Evolutionary conservation across 2,113 vertebrate genomes (phyloP), one percentile per base, ranked within the genome.

Genomic region (Cyanocitta stelleri): DNA sequence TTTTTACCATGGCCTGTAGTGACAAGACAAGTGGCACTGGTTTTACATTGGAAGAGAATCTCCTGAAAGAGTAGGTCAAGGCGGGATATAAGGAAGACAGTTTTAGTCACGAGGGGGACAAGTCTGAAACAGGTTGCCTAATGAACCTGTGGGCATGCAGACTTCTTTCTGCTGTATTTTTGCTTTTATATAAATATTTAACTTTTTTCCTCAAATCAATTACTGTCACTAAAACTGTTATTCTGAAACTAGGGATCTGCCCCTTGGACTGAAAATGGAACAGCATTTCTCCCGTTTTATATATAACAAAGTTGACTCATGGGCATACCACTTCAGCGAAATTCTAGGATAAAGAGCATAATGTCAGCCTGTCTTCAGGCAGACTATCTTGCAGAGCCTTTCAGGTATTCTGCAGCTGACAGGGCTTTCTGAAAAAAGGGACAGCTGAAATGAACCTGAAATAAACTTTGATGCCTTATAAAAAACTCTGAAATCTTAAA

Each of bases 71-170:
- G 6, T 51, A 58, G 26, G 35, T 67, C 55, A 41, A 63, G 32
- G 9, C 12, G 26, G 7, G 10, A 13, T 59, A 16, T 35, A 55
- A 41, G 35, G 22, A 55, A 63, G 20, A 37, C 0, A 32, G 19
- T 43, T 29, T 27, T 56, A 80, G 7, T 83, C 44, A n/a, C 16
- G 6, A 67, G 19, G 0, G 6, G 19, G 17, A 11, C 0, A 0
- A 74, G 23, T 56, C 14, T 39, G 21, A 12, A 32, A 35, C 4
- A 74, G 8, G 11, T 14, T 87, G 10, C 18, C 18, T n/a, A 52
- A 30, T 10, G 21, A 54, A 27, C 4, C 2, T 66, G 4, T n/a
- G 17, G 9, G 11, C 12, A 46, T 1, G 3, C 2, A 27, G 54
- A 58, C 1, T 56, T 81, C 18, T 68, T 94, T 79, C n/a, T 56